Evolutionary conservation across 2,113 vertebrate genomes (phyloP), one percentile per base, ranked within the genome.

Genomic region (Leucoraja erinaceus): DNA sequence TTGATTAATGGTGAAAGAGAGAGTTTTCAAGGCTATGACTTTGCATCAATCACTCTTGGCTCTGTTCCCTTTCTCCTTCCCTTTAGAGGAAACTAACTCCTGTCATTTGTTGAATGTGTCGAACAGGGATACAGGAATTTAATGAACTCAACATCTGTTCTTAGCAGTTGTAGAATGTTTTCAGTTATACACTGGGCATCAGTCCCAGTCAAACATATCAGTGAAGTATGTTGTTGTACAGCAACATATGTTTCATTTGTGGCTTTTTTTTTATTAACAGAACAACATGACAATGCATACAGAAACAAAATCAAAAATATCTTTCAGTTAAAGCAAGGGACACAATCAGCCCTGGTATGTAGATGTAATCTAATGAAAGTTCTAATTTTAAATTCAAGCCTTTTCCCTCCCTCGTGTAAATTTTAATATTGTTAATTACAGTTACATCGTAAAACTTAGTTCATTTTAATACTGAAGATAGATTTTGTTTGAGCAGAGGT

Each of bases 21-120:
- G 47, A 93, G 93, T 93, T 93, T 93, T 94, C 93, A 93, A 94
- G 93, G 25, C 93, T 31, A 20, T 93, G 72, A 93, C 93, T 93
- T 90, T 63, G 25, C 61, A 94, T 94, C 94, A 93, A 93, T 93
- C 72, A 90, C 20, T 92, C 90, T 94, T 94, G 93, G 61, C 91
- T 84, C 74, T 91, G 91, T 66, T 61, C 81, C 93, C 93, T 78
- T n/a, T 14, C 70, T 93, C 84, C 93, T 93, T 78, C 22, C 12
- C 76, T 93, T 77, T 88, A 68, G 68, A 93, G 93, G 93, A 93
- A 91, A 76, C 66, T 9, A 47, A 75, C 90, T 78, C 78, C 78
- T 59, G 16, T 93, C 76, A 93, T 76, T 28, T 10, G 54, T 76
- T 59, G 54, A 54, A 75, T 28, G 38, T 81, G 83, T 74, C 78